phyloP scores from a whole-genome alignment of 2,797 vertebrate species.

The Gastrophryne carolinensis region DNA sequence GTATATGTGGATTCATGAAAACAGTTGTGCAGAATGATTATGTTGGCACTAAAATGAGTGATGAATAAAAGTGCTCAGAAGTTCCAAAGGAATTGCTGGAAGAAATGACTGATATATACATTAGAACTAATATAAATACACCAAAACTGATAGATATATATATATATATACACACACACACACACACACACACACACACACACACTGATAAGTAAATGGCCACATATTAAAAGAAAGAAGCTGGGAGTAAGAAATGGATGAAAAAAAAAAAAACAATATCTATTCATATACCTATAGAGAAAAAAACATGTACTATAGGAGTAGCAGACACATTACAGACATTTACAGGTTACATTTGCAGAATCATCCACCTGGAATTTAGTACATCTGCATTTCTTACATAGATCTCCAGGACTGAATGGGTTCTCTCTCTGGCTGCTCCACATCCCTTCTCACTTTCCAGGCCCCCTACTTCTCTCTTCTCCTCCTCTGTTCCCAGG shows the following conservation, averaged over 20 bases:
- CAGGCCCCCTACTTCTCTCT: background rate
- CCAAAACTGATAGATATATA: background rate
- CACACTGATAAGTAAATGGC: background rate
- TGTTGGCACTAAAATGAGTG: background rate
- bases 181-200: background rate
- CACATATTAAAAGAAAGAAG: background rate
- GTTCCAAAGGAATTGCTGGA: background rate
- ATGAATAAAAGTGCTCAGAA: background rate
- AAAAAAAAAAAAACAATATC: background rate
- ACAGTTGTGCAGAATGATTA: background rate
- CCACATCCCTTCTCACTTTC: background rate
- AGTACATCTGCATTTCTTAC: conserved; percentile 25
- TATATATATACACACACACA: conserved; percentile 7
- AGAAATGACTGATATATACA: background rate
- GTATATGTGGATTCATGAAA: background rate
- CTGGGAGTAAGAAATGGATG: background rate
- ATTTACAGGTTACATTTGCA: background rate
- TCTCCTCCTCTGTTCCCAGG: background rate
- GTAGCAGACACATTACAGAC: background rate
- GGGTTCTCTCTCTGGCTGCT: background rate
- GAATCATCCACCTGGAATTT: background rate
- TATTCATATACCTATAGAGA: too few species aligned
- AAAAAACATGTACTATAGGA: too few species aligned
- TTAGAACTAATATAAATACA: background rate
- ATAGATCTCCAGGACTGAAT: background rate